Conservation (phyloP, 2,797 vertebrate species). For the Smutsia gigantea region DNA sequence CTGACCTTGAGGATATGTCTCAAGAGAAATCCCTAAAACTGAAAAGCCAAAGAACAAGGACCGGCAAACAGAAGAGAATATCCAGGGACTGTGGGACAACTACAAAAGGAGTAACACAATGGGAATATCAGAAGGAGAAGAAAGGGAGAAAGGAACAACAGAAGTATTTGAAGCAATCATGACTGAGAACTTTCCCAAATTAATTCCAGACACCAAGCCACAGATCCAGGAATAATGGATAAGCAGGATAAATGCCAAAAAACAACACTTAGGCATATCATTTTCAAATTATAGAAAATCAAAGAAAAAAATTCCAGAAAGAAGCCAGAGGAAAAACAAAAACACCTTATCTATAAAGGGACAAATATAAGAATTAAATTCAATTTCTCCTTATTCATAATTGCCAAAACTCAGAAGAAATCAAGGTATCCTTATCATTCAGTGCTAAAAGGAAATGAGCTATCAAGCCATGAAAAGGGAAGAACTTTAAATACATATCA, state of each 20-base stretch:
- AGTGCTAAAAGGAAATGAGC: not conserved
- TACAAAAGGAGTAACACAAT: not conserved
- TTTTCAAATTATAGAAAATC: not conserved
- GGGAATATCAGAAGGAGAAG: not conserved
- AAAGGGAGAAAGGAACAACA: not conserved
- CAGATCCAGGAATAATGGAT: not conserved
- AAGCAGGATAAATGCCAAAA: not conserved
- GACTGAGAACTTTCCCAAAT: not conserved
- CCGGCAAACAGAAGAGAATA: not conserved
- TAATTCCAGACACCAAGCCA: not conserved
- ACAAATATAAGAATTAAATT: not conserved
- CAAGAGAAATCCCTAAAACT: not conserved
- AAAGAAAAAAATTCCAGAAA: not conserved
- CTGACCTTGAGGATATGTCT: not conserved
- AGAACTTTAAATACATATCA: not conserved
- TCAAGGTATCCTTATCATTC: not conserved
- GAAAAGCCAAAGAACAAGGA: not conserved
- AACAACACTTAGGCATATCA: not conserved
- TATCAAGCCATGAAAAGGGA: not conserved
- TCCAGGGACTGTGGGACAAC: not conserved
- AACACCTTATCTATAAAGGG: not conserved
- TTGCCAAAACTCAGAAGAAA: not conserved
- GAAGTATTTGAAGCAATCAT: not conserved
- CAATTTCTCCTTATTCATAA: not conserved
- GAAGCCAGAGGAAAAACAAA: not conserved